Conservation (phyloP, 2,113 vertebrate genomes). For the Eleginops maclovinus region DNA sequence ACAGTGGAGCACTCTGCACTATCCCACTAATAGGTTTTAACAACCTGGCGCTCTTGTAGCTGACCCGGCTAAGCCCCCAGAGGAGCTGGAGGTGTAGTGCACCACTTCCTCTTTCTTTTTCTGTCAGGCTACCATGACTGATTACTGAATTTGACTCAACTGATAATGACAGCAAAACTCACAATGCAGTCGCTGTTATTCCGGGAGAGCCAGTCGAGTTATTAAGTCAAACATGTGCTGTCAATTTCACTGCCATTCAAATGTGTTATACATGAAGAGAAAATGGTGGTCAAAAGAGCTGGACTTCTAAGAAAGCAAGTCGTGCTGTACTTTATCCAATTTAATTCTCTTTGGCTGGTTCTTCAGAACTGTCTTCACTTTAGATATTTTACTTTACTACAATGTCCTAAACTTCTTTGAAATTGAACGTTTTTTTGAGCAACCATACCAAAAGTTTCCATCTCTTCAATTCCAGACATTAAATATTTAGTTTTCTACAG, state of each 20-base stretch:
- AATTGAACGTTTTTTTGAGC: constrained; percentile 42
- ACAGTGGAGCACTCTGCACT: constrained; percentile 58
- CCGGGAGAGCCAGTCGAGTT: constrained; percentile 19
- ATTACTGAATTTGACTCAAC: constrained; percentile 54
- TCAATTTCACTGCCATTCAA: neutral
- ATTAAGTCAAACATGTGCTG: neutral
- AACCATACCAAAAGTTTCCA: constrained; percentile 33
- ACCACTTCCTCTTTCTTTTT: constrained; percentile 52
- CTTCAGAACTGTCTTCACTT: constrained; percentile 31
- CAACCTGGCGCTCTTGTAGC: constrained; percentile 76
- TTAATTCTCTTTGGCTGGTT: neutral
- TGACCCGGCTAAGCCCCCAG: constrained; percentile 68
- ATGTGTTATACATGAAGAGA: neutral
- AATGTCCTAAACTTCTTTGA: constrained; percentile 21
- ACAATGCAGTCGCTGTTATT: constrained; percentile 20
- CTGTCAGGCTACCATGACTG: constrained; percentile 46
- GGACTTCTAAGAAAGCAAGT: constrained; percentile 1
- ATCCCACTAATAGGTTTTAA: constrained; percentile 80
- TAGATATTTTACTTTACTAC: constrained; percentile 40
- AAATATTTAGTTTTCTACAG: constrained; percentile 65
- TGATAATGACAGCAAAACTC: constrained; percentile 47
- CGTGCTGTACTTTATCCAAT: neutral
- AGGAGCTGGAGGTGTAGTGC: constrained; percentile 58
- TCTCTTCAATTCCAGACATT: constrained; percentile 54
- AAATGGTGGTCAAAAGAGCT: neutral